A percentile compares a stretch with the other conserved stretches of the same genome.
These are phyloP conservation scores for Bombus superbus DNA, from an alignment of 1,140 invertebrate species.

Conservation along the genomic window DNA sequence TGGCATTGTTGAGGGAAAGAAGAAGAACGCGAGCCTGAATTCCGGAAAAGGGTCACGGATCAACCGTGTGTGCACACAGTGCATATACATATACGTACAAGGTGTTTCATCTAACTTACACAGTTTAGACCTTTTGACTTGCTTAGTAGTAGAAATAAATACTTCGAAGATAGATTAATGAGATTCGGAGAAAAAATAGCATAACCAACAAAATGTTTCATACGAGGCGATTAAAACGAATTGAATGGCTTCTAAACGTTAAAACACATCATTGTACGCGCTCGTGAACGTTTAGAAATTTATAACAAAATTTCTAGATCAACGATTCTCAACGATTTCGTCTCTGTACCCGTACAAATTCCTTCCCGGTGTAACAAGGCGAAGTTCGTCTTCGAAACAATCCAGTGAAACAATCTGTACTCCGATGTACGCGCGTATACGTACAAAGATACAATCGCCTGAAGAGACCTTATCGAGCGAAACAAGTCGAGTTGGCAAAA, in stretches of 20 bases:
- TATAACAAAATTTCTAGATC: too few relatives aligned
- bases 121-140: not conserved
- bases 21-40: not conserved
- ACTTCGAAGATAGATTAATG: not conserved
- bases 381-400: not conserved
- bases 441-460: constrained; percentile 30
- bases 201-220: not conserved
- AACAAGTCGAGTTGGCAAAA: constrained; percentile 52
- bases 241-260: too few relatives aligned
- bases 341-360: too few relatives aligned
- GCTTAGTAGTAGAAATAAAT: not conserved
- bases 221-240: not conserved
- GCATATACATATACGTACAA: not conserved
- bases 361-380: too few relatives aligned
- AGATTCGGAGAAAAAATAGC: not conserved
- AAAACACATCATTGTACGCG: too few relatives aligned
- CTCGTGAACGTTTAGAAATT: too few relatives aligned
- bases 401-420: not conserved
- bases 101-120: not conserved
- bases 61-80: not conserved
- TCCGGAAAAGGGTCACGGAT: constrained; percentile 19
- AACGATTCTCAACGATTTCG: too few relatives aligned
- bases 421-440: not conserved
- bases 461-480: constrained; percentile 47
- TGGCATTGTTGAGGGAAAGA: constrained; percentile 27